phyloP scores from a whole-genome alignment of 1,140 invertebrate genomes.

The Pogonomyrmex californicus region DNA sequence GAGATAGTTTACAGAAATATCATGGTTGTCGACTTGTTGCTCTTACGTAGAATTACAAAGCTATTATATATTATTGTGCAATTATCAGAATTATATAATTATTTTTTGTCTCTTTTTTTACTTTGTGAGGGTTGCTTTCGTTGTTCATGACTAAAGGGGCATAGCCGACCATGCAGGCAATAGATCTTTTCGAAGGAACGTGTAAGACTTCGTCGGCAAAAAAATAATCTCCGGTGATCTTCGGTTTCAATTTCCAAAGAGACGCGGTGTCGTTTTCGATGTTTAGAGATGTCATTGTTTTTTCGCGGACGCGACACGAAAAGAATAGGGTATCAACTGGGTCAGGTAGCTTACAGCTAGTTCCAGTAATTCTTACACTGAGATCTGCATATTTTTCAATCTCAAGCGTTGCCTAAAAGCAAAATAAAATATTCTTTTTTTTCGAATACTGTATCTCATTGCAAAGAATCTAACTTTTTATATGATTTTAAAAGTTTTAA shows the following conservation, averaged over 20 bases:
- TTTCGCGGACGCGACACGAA: constrained; percentile 77
- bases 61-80: background rate
- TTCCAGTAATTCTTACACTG: constrained; percentile 78
- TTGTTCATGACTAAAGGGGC: constrained; percentile 75
- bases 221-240: constrained; percentile 82
- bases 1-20: constrained; percentile 28
- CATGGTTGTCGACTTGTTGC: background rate
- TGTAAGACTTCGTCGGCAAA: constrained; percentile 63
- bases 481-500: background rate
- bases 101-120: constrained; percentile 37
- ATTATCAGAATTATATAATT: background rate
- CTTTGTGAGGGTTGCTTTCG: constrained; percentile 66
- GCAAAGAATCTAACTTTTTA: background rate
- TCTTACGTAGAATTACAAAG: background rate
- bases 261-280: constrained; percentile 79
- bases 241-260: constrained; percentile 79
- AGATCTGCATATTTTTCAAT: constrained; percentile 80
- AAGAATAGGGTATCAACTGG: constrained; percentile 81
- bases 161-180: constrained; percentile 74
- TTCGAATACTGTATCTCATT: background rate
- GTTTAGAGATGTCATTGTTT: constrained; percentile 72
- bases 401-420: constrained; percentile 75
- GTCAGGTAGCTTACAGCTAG: constrained; percentile 80
- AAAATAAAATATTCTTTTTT: background rate
- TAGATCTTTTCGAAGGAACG: constrained; percentile 69